Evolutionary conservation across 2,888 invertebrate genomes (phyloP), one percentile per base, ranked within the genome.

Genomic region (Amitus sp.): DNA sequence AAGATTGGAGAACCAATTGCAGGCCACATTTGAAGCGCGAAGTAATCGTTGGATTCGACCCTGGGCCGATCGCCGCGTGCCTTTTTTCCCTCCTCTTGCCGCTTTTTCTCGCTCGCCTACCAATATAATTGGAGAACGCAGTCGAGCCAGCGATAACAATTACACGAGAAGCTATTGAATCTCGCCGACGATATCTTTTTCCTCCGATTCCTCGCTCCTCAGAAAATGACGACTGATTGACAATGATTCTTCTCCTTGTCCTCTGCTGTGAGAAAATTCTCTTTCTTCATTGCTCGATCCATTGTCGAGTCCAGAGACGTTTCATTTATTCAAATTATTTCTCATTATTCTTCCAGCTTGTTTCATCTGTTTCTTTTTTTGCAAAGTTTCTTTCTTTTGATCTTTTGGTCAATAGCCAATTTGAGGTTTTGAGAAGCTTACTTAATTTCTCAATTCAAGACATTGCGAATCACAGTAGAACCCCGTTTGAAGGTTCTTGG

Each of bases 11-110:
- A 62, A 66, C 62, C 55, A 58, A 60, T 49, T 62, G 58, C 51
- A 45, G 47, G 46, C 19, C 55, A 48, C 61, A 58, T 55, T 63
- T 53, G 51, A 30, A n/a, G 33, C n/a, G 33, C 10, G 33, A 59
- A 43, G 65, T 60, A 53, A 62, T 40, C 37, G 54, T 39, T 27
- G 53, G 57, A 58, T 47, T 61, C 68, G 65, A 68, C 69, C 68
- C 69, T 68, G 66, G 53, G 53, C 47, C 27, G 54, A 58, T 47
- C 37, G 40, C 19, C 18, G 7, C 42, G 19, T 20, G 18, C 19
- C 15, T 42, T 42, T 42, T 42, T 20, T 17, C 19, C 15, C n/a
- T n/a, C n/a, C n/a, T n/a, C n/a, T n/a, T n/a, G n/a, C n/a, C n/a
- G n/a, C n/a, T n/a, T 42, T 39, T 39, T 39, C 15, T 12, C 39